phyloP scores from a whole-genome alignment of 2,888 invertebrate species.

The Cotesia congregata region DNA sequence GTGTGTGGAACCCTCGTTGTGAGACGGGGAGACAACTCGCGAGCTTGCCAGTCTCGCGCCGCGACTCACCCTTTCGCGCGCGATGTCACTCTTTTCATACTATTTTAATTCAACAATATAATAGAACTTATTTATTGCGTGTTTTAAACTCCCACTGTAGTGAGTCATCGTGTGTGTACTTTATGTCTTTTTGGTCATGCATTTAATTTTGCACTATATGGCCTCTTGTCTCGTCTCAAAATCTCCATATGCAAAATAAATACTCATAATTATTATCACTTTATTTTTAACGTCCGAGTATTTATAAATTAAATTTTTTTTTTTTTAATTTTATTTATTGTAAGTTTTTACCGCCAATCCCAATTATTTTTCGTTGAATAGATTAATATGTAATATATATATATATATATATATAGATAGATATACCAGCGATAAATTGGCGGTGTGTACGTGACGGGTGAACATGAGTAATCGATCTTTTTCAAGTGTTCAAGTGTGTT shows the following conservation, averaged over 20 bases:
- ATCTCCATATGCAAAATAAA: neutral
- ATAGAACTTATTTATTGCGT: neutral
- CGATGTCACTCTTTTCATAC: constrained; percentile 13
- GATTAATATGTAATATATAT: neutral
- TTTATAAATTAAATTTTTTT: no score
- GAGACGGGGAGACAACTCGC: constrained; percentile 7
- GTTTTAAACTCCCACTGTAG: neutral
- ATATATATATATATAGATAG: no score
- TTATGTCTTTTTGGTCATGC: neutral
- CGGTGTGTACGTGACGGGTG: constrained; percentile 6
- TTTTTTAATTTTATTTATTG: no score
- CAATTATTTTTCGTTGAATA: neutral
- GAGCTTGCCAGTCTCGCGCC: constrained; percentile 31
- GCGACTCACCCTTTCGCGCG: constrained; percentile 35
- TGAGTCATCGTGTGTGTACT: neutral
- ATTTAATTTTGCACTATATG: neutral
- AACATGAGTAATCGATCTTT: constrained; percentile 28
- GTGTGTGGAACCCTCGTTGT: constrained; percentile 8
- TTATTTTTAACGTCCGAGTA: no score
- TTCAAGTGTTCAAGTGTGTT: constrained; percentile 32
- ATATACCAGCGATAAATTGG: constrained; percentile 1
- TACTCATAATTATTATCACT: no score
- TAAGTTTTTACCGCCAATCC: neutral
- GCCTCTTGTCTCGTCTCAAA: neutral
- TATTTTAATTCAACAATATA: neutral